Evolutionary conservation across 2,888 invertebrate genomes (phyloP).

Genomic region (Drosophila parthenogenetica): DNA sequence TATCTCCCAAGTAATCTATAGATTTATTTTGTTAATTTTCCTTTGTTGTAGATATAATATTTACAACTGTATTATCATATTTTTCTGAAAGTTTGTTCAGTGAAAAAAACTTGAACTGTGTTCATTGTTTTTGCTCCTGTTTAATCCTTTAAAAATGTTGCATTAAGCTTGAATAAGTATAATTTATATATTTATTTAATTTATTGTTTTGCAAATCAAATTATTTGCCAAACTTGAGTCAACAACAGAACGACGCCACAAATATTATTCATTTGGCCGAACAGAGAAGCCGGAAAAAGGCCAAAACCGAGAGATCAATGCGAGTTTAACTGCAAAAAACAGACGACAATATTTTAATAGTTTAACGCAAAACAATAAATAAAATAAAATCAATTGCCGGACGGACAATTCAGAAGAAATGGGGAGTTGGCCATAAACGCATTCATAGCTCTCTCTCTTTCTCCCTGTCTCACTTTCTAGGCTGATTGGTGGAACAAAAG

Average conservation of each 20-base stretch:
- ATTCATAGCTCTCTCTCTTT: slow-evolving; percentile 18
- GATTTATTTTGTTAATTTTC: background rate
- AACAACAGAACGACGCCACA: slow-evolving; percentile 79
- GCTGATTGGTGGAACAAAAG: slow-evolving; percentile 63
- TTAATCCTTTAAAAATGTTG: slow-evolving; percentile 61
- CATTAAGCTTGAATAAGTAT: slow-evolving; percentile 69
- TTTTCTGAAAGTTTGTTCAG: background rate
- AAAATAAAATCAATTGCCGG: slow-evolving; percentile 78
- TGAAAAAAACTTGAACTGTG: background rate
- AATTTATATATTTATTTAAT: slow-evolving; percentile 72
- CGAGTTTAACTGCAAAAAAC: slow-evolving; percentile 52
- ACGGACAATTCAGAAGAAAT: slow-evolving; percentile 39
- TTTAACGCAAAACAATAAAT: slow-evolving; percentile 82
- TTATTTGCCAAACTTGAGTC: slow-evolving; percentile 80
- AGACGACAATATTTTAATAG: slow-evolving; percentile 80
- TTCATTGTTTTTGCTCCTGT: slow-evolving; percentile 15
- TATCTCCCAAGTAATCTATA: background rate
- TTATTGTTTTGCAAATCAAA: slow-evolving; percentile 76
- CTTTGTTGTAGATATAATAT: background rate
- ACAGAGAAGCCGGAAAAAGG: slow-evolving; percentile 30
- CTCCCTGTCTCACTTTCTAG: slow-evolving; percentile 3
- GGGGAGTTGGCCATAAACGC: slow-evolving; percentile 44
- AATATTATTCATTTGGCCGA: slow-evolving; percentile 59
- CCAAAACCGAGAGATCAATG: slow-evolving; percentile 41
- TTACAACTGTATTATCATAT: background rate